Base-by-base conservation (phyloP, 2,113 vertebrate species). In the Leptobrachium leishanense region DNA sequence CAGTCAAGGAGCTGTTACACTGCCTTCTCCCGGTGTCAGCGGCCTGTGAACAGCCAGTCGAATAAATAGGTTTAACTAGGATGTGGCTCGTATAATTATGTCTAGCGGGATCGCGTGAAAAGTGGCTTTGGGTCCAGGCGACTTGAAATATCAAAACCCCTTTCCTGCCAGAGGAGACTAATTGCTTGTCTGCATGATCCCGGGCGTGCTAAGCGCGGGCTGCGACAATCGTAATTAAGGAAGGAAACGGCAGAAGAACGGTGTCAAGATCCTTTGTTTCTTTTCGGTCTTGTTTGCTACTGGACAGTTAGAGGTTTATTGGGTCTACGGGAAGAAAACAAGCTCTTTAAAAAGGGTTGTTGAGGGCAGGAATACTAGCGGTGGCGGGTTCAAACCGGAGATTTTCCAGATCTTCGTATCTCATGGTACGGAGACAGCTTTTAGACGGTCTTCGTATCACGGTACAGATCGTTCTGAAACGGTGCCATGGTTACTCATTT, bases 21-120 rank as follows among this genome's bases (percentile, higher is more conserved):
- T 64, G 62, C 76, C 50, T 64, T 53, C 59, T 39, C 66, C 44
- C 6, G n/a, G 15, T 8, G 12, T 40, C 55, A 77, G 70, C 68
- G 72, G 69, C 70, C 64, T 8, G 12, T 40, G 67, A 77, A 70
- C 68, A 79, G 69, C 70, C 64, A 79, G 62, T 55, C 20, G 54
- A 79, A 79, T 66, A 79, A 72, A 79, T 65, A 68, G 64, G 59
- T 65, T 50, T 43, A 43, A 54, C 59, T 78, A 39, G 31, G 68
- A 67, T 41, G 67, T 54, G 9, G 55, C 40, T 70, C 2, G 42
- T 77, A 68, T 65, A 79, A 79, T 79, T 79, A 72, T 65, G 69
- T 66, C 77, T 72, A 64, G 77, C 59, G 2, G 68, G 71, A 66
- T 72, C 15, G 54, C 77, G 72, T 66, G 72, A 79, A 72, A 53